These are phyloP conservation scores for Conus canariensis DNA, from an alignment of 2,888 invertebrate genomes.

Conservation along the genomic window DNA sequence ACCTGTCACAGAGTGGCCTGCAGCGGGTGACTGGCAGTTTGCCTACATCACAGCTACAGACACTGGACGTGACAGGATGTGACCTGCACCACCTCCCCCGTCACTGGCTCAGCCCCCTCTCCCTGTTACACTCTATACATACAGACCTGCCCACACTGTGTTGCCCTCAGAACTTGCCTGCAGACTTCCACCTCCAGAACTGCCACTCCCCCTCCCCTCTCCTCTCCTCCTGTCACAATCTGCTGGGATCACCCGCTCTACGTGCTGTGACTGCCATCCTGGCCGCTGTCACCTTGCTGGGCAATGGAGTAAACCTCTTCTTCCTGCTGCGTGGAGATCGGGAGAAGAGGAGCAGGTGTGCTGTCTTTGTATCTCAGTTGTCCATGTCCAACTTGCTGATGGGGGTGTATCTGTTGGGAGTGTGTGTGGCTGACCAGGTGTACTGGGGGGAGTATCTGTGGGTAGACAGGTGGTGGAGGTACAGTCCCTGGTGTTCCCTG, in stretches of 20 bases:
- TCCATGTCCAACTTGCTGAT: no score
- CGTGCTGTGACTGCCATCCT: not conserved
- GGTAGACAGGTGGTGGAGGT: not conserved
- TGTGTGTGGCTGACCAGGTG: no score
- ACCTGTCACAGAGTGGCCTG: no score
- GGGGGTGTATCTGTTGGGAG: no score
- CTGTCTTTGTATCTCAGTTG: not conserved
- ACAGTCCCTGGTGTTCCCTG: not conserved
- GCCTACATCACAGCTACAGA: not conserved
- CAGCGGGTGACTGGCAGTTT: no score
- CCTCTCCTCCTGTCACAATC: not conserved
- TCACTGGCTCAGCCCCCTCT: not conserved
- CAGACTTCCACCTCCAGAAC: not conserved
- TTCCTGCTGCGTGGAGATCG: no score
- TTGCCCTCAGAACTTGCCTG: not conserved
- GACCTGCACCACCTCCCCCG: not conserved
- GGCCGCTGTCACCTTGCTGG: not conserved
- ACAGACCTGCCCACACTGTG: not conserved
- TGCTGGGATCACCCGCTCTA: not conserved
- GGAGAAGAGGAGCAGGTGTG: not conserved
- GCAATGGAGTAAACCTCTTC: not conserved
- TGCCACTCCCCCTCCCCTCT: not conserved
- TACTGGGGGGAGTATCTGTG: no score
- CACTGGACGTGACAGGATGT: not conserved
- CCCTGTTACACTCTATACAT: not conserved